Base-by-base conservation (phyloP, 1,140 invertebrate species). In the Drosophila chauvacae region DNA sequence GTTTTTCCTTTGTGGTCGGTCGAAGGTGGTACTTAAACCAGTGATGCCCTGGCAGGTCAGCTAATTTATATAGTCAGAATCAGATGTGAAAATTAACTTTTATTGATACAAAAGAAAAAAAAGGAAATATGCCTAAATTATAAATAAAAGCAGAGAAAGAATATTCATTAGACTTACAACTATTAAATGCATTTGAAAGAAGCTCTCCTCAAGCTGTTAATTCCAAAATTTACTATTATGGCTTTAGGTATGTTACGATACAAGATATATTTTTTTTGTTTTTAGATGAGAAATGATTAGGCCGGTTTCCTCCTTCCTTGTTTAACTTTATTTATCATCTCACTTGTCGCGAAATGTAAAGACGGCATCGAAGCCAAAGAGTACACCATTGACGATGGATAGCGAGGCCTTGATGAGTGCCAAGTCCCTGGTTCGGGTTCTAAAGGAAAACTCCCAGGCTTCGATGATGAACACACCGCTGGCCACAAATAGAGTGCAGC, bases 281-380 rank as follows among this genome's bases (percentile, higher is more conserved):
- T 13, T 26, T 51, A 1, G 1, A 37, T 55, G 51, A 55, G 7
- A 37, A 37, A 55, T 55, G 57, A 26, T 35, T 48, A 56, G 9
- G 48, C 39, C 48, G 28, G 26, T 16, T 35, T 16, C 23, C 47
- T 48, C 7, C 45, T 45, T 7, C n/a, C 37, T 35, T 37, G 14
- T 6, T 13, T 1, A 23, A 13, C 1, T 26, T n/a, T 16, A 2
- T 35, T 35, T 11, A 13, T 48, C 10, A 13, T 48, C n/a, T 90
- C 63, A 92, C 64, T 92, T 92, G 77, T 92, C 95, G 72, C 95
- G 94, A 93, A 96, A 96, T 20, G 95, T 96, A 57, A 97, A 93
- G n/a, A 96, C 93, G 4, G 95, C 95, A 85, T 97, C 96, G 13
- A 96, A 81, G 2, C 96, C 93, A 77, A 97, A 95, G 2, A 97